Conservation (phyloP, 2,888 invertebrate genomes). For the Eupithecia exiguata region DNA sequence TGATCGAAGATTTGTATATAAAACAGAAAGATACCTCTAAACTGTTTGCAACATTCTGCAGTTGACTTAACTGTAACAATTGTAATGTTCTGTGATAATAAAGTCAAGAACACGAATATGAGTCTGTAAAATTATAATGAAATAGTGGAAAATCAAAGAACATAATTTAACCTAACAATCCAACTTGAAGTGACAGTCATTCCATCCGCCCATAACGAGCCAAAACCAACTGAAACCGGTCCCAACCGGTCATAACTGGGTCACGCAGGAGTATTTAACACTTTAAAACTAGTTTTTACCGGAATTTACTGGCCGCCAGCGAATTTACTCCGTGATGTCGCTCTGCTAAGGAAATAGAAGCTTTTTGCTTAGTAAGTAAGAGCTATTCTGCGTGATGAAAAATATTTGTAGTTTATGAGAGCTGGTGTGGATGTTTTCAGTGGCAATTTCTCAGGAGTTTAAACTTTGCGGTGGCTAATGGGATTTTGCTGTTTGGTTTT, state of each 20-base stretch:
- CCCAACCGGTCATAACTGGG: conserved; percentile 48
- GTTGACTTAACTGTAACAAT: not conserved
- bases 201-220: conserved; percentile 53
- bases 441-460: conserved; percentile 15
- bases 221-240: conserved; percentile 47
- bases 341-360: conserved; percentile 29
- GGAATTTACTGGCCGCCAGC: conserved; percentile 42
- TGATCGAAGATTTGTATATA: no score
- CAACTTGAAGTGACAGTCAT: conserved; percentile 25
- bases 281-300: conserved; percentile 52
- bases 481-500: not conserved
- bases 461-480: not conserved
- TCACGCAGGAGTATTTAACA: conserved; percentile 52
- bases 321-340: conserved; percentile 35
- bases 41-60: not conserved
- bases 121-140: not conserved
- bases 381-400: conserved; percentile 36
- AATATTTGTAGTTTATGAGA: conserved; percentile 31
- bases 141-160: not conserved
- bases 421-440: conserved; percentile 16
- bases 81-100: not conserved
- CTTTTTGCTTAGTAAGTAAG: conserved; percentile 37
- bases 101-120: not conserved
- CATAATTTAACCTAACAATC: not conserved
- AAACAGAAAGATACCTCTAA: no score